phyloP scores from a whole-genome alignment of 2,888 invertebrate species.

The Malacosoma neustria region DNA sequence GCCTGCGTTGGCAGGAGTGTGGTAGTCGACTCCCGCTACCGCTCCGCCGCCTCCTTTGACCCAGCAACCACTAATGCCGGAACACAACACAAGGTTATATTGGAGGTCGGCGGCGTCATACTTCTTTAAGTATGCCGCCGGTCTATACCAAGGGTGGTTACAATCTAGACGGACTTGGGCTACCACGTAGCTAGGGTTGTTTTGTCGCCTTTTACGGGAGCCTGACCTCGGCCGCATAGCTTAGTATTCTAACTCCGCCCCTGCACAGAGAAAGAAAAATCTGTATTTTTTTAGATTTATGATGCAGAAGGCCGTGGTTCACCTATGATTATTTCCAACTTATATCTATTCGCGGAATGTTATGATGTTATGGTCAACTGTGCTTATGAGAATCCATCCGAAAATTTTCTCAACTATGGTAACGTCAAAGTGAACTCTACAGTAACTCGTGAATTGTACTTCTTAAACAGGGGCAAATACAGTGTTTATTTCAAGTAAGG shows the following conservation, averaged over 20 bases:
- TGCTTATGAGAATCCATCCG: conserved; percentile 51
- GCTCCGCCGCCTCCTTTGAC: too few relatives aligned
- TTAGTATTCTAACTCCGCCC: neutral
- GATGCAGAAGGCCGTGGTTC: conserved; percentile 55
- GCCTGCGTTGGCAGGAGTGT: too few relatives aligned
- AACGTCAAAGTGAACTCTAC: conserved; percentile 73
- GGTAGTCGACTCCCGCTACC: too few relatives aligned
- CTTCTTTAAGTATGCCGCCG: too few relatives aligned
- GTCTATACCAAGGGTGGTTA: too few relatives aligned
- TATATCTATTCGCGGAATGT: conserved; percentile 72
- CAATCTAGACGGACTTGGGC: too few relatives aligned
- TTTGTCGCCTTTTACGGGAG: too few relatives aligned
- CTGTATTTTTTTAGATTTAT: conserved; percentile 40
- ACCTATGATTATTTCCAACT: conserved; percentile 52
- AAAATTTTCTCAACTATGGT: conserved; percentile 68
- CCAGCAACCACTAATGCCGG: too few relatives aligned
- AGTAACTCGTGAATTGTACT: conserved; percentile 51
- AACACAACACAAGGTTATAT: too few relatives aligned
- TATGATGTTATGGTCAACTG: conserved; percentile 75
- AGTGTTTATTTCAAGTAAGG: conserved; percentile 70
- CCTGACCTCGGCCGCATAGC: too few relatives aligned
- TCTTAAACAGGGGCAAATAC: conserved; percentile 75
- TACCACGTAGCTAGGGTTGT: too few relatives aligned
- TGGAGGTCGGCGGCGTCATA: too few relatives aligned
- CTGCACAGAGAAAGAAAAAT: neutral